These are phyloP conservation scores for Ascidia mentula DNA, from an alignment of 23 tunicate genomes.

Conservation along the genomic window DNA sequence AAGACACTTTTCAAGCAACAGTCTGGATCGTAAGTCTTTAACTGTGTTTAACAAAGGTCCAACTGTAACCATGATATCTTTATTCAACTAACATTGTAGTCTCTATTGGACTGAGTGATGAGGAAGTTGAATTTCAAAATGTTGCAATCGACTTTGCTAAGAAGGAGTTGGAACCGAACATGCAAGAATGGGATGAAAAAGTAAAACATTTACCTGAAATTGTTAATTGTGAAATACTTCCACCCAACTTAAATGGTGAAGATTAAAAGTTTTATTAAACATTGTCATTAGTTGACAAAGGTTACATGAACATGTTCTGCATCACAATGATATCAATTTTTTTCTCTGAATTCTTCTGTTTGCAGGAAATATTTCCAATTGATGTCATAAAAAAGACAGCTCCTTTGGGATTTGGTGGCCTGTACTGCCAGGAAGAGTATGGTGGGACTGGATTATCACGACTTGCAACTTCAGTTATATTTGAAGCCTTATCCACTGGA, in stretches of 20 bases:
- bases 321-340: neutral
- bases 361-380: conserved; percentile 64
- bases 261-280: too few species aligned
- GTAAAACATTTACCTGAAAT: neutral
- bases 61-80: neutral
- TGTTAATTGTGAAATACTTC: too few species aligned
- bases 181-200: conserved; percentile 94
- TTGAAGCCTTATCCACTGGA: conserved; percentile 92
- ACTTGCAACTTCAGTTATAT: conserved; percentile 84
- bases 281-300: too few species aligned
- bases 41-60: neutral
- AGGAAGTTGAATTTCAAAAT: conserved; percentile 79
- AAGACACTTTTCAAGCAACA: neutral
- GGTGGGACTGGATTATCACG: conserved; percentile 95
- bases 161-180: conserved; percentile 77
- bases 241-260: too few species aligned
- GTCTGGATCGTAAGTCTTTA: neutral
- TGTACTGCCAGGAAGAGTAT: conserved; percentile 73
- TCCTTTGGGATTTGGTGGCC: conserved; percentile 88
- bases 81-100: neutral
- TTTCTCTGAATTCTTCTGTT: neutral
- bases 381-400: conserved; percentile 82
- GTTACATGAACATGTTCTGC: neutral
- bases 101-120: conserved; percentile 82
- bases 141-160: conserved; percentile 84